A percentile compares a stretch with the other conserved stretches of the same genome.
phyloP scores from a whole-genome alignment of 2,888 invertebrate species.

The Tenthredo distinguenda region DNA sequence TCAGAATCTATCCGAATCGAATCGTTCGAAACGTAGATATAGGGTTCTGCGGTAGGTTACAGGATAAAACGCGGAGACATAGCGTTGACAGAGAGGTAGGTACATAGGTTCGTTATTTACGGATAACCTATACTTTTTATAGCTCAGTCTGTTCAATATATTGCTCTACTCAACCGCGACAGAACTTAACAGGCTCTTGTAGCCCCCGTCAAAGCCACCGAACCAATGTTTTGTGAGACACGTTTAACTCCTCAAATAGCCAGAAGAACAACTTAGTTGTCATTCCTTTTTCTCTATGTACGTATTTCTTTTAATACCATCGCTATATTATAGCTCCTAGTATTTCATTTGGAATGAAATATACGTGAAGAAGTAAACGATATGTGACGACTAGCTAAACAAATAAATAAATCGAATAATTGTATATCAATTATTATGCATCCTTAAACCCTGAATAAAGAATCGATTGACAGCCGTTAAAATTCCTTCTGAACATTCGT shows the following conservation, averaged over 20 bases:
- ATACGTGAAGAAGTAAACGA: neutral
- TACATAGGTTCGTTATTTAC: constrained; percentile 41
- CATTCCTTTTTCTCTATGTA: neutral
- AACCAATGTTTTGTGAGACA: constrained; percentile 35
- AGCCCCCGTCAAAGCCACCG: constrained; percentile 15
- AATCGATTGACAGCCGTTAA: neutral
- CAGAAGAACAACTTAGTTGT: constrained; percentile 18
- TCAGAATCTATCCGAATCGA: neutral
- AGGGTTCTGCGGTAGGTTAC: neutral
- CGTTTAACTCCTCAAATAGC: constrained; percentile 11
- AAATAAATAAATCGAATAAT: neutral
- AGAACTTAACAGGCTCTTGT: constrained; percentile 34
- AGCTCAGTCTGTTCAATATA: constrained; percentile 49
- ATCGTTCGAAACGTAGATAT: neutral
- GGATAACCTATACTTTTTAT: constrained; percentile 47
- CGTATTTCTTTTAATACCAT: neutral
- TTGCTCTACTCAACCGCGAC: constrained; percentile 52
- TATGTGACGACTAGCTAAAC: too few relatives aligned
- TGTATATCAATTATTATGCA: neutral
- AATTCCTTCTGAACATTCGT: neutral
- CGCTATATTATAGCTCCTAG: neutral
- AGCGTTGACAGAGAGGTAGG: constrained; percentile 34
- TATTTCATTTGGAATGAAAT: neutral
- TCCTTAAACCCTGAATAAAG: neutral
- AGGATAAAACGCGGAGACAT: neutral